Percentiles rank a stretch among this genome's conserved stretches.
These are phyloP conservation scores for Ctenopoma multispine DNA, from an alignment of 2,797 vertebrate genomes.

Conservation along the genomic window DNA sequence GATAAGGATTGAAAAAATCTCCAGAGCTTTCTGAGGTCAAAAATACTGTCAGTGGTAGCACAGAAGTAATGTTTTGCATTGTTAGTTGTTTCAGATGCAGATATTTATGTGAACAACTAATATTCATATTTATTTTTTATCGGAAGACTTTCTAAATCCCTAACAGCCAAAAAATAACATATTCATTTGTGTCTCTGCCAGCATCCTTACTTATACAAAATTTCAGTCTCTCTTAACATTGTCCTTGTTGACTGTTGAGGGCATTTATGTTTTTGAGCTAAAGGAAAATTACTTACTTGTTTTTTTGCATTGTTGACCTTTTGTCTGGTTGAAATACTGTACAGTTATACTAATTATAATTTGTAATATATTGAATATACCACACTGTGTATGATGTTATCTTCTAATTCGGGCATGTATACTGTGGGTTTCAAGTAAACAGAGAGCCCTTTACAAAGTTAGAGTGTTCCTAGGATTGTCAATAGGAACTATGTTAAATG, in stretches of 20 bases:
- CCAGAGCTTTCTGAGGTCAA: not conserved
- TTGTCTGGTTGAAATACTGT: too few relatives aligned
- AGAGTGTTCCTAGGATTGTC: constrained; percentile 28
- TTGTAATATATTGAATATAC: too few relatives aligned
- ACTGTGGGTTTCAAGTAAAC: constrained; percentile 20
- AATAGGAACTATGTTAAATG: constrained; percentile 12
- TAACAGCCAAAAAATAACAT: too few relatives aligned
- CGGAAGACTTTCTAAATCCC: too few relatives aligned
- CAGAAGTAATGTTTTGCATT: too few relatives aligned
- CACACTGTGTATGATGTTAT: not conserved
- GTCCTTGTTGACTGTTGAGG: not conserved
- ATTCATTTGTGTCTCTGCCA: too few relatives aligned
- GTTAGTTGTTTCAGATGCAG: too few relatives aligned
- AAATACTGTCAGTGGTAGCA: not conserved
- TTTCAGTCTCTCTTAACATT: too few relatives aligned
- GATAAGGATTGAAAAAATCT: not conserved
- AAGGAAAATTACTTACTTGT: not conserved
- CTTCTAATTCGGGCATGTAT: constrained; percentile 4
- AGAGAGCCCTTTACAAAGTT: constrained; percentile 1
- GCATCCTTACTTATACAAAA: too few relatives aligned
- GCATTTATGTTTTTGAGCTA: not conserved
- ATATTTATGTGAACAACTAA: not conserved
- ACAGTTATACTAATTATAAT: too few relatives aligned
- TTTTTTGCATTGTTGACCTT: not conserved
- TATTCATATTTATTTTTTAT: too few relatives aligned